Evolutionary conservation across 2,113 vertebrate species (phyloP), one percentile per base, ranked within the genome.

Genomic region (Bufo gargarizans): DNA sequence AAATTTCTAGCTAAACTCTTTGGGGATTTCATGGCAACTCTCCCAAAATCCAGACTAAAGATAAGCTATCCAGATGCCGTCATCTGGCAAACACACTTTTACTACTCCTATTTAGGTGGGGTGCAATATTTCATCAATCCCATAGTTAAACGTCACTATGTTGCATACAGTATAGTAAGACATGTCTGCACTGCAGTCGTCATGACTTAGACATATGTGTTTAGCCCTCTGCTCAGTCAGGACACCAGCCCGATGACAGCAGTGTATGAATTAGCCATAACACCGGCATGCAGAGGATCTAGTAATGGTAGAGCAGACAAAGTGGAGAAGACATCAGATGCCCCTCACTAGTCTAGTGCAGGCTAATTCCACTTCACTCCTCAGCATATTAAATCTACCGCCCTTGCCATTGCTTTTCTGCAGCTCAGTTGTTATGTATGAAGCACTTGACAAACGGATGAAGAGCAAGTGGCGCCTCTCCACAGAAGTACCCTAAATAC

Each of bases 231-330:
- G 55, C 71, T 53, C 33, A 33, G 33, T 17, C 20, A 86, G 59
- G 53, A 13, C 84, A 61, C 71, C 49, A 53, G 61, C 61, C 76
- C 50, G 85, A 80, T 86, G 85, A 86, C 76, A 86, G 78, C 67
- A 74, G 6, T 61, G 55, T 74, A 74, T 74, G 45, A 77, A 82
- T 74, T 45, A 55, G 78, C 85, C 59, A 88, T 81, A 88, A 88
- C 79, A 82, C 33, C 82, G 55, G 20, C 59, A 79, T 53, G 59
- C 49, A 50, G 22, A 56, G 85, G 63, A 78, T 45, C 45, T 71
- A 55, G 19, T 71, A 19, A 71, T 72, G 9, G 9, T 2, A 69
- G 17, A 77, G 33, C 43, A 71, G 58, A 45, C 85, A n/a, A 11
- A 8, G 6, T 58, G 63, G 69, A 3, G 63, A 77, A 17, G 20